Conservation (phyloP, 2,888 invertebrate species). For the Lingula anatina region DNA sequence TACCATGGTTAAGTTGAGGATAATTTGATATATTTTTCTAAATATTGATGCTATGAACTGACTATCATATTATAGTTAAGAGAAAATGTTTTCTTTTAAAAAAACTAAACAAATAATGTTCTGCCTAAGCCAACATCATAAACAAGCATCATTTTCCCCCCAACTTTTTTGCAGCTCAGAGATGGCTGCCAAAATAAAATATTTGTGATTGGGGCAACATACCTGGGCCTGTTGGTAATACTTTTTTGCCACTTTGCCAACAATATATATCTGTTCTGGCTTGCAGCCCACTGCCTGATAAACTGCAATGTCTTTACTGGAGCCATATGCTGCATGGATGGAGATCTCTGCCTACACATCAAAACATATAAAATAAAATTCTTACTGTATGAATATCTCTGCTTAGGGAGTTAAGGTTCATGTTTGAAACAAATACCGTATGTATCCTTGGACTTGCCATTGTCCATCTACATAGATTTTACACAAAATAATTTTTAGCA, state of each 20-base stretch:
- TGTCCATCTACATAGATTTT: no score
- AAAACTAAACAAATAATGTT: slow-evolving; percentile 1
- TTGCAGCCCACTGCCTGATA: slow-evolving; percentile 85
- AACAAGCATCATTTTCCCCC: not conserved
- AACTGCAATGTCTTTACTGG: slow-evolving; percentile 94
- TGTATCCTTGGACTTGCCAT: no score
- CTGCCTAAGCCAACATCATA: not conserved
- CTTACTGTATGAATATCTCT: no score
- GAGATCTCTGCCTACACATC: slow-evolving; percentile 83
- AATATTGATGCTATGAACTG: not conserved
- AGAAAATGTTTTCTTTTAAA: not conserved
- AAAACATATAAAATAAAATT: no score
- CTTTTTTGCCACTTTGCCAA: slow-evolving; percentile 66
- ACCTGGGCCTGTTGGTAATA: slow-evolving; percentile 64
- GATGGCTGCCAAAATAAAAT: not conserved
- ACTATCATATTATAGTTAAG: not conserved
- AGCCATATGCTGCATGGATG: slow-evolving; percentile 92
- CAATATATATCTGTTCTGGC: slow-evolving; percentile 87
- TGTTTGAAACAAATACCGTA: no score
- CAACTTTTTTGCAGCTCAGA: not conserved
- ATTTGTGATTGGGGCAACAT: slow-evolving; percentile 48
- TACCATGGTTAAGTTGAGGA: not conserved
- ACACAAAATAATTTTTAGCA: no score
- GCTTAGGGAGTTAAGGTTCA: no score
- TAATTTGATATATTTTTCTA: slow-evolving; percentile 1